Base-by-base conservation (phyloP, 2,888 invertebrate species). In the Biston stratarius region DNA sequence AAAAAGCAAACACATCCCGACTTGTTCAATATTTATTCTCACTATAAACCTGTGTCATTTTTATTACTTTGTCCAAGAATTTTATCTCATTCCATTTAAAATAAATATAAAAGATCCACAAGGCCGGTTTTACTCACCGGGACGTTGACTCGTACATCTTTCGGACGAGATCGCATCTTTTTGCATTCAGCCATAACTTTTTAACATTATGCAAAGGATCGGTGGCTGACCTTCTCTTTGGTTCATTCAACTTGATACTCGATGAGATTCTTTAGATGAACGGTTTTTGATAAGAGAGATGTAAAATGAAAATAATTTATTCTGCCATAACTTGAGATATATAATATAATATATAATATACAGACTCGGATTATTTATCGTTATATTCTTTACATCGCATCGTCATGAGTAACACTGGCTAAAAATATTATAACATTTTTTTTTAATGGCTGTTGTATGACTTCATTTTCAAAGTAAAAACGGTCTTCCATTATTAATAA, bases 191-290 rank as follows among this genome's bases (percentile, higher is more conserved):
- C 67, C 51, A n/a, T 48, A 36, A 60, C 59, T 58, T 61, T 71
- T 72, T 73, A 48, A 63, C 71, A 59, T 61, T 59, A 64, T 61
- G 57, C 61, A 64, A 70, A 64, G 57, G 60, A 59, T 63, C 48
- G 60, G 40, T 57, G 69, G 45, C 44, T 74, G 71, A 74, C 73
- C 74, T 65, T 59, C 40, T 48, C 34, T 5, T 8, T 48, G 61
- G 74, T 64, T 73, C 73, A 65, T 57, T 71, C 59, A 74, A 65
- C 74, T 67, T 40, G 8, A 24, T 36, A 14, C 40, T 12, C 34
- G 49, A 11, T 52, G 42, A 38, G 47, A 47, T 47, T 47, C 15
- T 15, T 47, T 33, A 11, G 33, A 48, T 48, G 48, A 33, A 11
- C 10, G 9, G 38, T 38, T 38, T 9, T 38, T 38, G 38, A 38